phyloP scores from a whole-genome alignment of 2,888 invertebrate species.

The Metopia argyrocephala region DNA sequence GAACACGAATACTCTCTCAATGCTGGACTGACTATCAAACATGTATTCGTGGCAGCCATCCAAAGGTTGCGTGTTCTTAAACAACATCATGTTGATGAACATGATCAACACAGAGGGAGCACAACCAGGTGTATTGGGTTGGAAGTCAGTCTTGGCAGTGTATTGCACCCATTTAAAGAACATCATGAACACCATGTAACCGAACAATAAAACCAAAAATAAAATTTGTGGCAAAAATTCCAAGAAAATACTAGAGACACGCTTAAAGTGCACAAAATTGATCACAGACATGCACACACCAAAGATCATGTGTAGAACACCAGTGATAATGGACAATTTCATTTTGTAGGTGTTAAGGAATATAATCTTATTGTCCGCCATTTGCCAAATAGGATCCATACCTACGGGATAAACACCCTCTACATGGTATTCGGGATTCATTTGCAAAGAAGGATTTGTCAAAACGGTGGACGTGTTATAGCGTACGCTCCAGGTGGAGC shows the following conservation, averaged over 20 bases:
- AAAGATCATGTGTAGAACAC: conserved; percentile 96
- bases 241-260: conserved; percentile 84
- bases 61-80: conserved; percentile 80
- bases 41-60: conserved; percentile 82
- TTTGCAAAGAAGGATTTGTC: conserved; percentile 80
- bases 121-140: conserved; percentile 79
- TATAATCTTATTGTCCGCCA: conserved; percentile 93
- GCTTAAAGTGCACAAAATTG: conserved; percentile 88
- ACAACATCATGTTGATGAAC: conserved; percentile 89
- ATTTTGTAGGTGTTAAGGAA: conserved; percentile 98
- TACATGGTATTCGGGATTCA: conserved; percentile 82
- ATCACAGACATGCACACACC: conserved; percentile 92
- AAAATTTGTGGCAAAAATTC: conserved; percentile 95
- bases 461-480: conserved; percentile 81
- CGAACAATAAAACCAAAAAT: conserved; percentile 91
- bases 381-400: conserved; percentile 88
- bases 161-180: conserved; percentile 94
- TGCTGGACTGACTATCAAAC: conserved; percentile 84
- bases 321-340: conserved; percentile 96
- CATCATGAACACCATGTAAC: conserved; percentile 95
- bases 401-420: conserved; percentile 86
- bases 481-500: conserved; percentile 88
- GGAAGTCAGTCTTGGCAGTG: conserved; percentile 78
- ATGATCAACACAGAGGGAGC: conserved; percentile 88
- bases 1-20: conserved; percentile 90